These are phyloP conservation scores for Sphaerodactylus townsendi DNA, from an alignment of 2,113 vertebrate genomes.

Conservation along the genomic window DNA sequence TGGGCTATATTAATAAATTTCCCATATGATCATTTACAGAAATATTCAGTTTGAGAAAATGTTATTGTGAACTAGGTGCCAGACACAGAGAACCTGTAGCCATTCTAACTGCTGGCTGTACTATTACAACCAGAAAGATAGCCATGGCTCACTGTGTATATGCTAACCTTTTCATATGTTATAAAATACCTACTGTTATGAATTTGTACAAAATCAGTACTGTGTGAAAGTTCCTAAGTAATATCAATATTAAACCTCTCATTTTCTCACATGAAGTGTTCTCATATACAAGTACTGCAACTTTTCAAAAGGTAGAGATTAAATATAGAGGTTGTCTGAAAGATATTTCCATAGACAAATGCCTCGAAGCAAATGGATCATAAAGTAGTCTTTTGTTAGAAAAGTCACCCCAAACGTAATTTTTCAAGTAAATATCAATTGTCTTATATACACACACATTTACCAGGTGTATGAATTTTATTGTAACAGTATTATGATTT, in stretches of 20 bases:
- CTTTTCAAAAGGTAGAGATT: background rate
- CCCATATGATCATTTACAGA: background rate
- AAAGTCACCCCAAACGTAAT: background rate
- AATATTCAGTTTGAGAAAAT: background rate
- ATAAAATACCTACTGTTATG: conserved; percentile 22
- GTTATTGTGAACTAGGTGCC: background rate
- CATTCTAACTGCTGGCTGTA: background rate
- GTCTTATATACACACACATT: conserved; percentile 3
- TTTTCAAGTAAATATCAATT: conserved; percentile 7
- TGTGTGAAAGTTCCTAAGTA: background rate
- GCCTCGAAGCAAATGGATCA: no score
- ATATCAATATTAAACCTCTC: no score
- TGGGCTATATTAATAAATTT: background rate
- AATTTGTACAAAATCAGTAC: background rate
- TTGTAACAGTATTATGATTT: conserved; percentile 10
- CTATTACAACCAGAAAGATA: background rate
- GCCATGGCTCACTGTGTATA: background rate
- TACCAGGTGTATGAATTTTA: conserved; percentile 8
- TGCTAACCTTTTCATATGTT: background rate
- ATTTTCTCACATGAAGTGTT: background rate
- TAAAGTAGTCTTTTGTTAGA: no score
- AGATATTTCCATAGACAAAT: no score
- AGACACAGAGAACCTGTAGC: background rate
- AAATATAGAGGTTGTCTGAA: background rate
- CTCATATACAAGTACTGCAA: background rate